Evolutionary conservation across 2,888 invertebrate genomes (phyloP), one percentile per base, ranked within the genome.

Genomic region (Brachyptera putata): DNA sequence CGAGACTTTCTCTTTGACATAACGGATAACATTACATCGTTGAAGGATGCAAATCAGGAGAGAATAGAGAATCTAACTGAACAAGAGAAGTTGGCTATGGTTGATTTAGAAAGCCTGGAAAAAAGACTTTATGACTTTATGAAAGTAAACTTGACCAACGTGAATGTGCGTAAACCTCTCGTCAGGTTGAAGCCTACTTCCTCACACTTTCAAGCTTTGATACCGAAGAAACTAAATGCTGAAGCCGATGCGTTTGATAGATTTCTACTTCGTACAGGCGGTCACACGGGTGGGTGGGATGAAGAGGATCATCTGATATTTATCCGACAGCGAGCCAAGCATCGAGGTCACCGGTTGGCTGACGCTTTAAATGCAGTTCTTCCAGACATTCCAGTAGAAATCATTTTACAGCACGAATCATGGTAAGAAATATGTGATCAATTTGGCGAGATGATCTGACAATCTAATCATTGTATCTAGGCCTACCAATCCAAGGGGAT

Each of bases 231-330:
- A 1, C 2, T 9, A 1, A 34, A 16, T 36, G n/a, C 4, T 22
- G 57, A 64, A 13, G 56, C 59, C 13, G 36, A 13, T n/a, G 26
- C 24, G 21, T 66, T 63, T 46, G 60, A 66, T 21, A 58, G 37
- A n/a, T 62, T 67, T 25, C 58, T 64, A 14, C 49, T 46, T 41
- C 41, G 56, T n/a, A 36, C 22, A n/a, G 66, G 67, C n/a, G 67
- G 67, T 4, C 63, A 62, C 56, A 61, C 62, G 7, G 67, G 65
- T n/a, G 66, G 66, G 18, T 67, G 67, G 67, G 63, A 61, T 21
- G 64, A 62, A 24, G 55, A 62, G 18, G 67, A 67, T 49, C 67
- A 67, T 55, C 22, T 57, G 5, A 41, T 64, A 25, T 67, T 67
- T 46, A 50, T 67, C 11, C 56, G 62, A 25, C 49, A 64, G 25